Evolutionary conservation across 2,888 invertebrate genomes (phyloP), one percentile per base, ranked within the genome.

Genomic region (Epirrhoe tristata): DNA sequence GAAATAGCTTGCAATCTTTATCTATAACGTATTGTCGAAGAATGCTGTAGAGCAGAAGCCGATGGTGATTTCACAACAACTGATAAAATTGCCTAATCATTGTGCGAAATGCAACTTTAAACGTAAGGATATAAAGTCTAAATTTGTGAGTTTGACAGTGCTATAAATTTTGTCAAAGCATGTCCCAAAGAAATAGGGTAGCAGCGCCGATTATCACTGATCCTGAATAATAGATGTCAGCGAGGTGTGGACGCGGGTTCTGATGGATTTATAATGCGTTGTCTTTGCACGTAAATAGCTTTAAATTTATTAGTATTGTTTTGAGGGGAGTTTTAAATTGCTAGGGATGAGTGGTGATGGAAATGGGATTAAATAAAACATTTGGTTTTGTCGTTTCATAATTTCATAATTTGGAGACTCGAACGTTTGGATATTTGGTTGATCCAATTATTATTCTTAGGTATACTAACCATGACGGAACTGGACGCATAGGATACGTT

Each of bases 191-290:
- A 84, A 86, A 84, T 82, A 78, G 82, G 82, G 82, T 84, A 83
- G 81, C 82, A 79, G 76, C 80, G 71, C 76, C 81, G 85, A 88
- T 89, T 84, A 89, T 87, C 86, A 83, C 78, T 80, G 86, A 85
- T 84, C 83, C 82, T 87, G 82, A 88, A 87, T 89, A 88, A 89
- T 88, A 85, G 85, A 89, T 86, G 86, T 77, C 73, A 68, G 77
- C 71, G 68, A 73, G 74, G 76, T 74, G 77, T 63, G 71, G 74
- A 70, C 59, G 56, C 65, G 71, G 73, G 69, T 60, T 73, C 63
- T 75, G 79, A 74, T 74, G 73, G 75, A 77, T 77, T 74, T 74
- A 72, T 74, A 67, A 72, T 69, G 69, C 60, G 61, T 54, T 32
- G 62, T 67, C 60, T 69, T 66, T 69, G 59, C 50, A 68, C 66